A percentile compares a stretch with the other conserved stretches of the same genome.
phyloP scores from a whole-genome alignment of 2,888 invertebrate species.

The Embidobia sp. region DNA sequence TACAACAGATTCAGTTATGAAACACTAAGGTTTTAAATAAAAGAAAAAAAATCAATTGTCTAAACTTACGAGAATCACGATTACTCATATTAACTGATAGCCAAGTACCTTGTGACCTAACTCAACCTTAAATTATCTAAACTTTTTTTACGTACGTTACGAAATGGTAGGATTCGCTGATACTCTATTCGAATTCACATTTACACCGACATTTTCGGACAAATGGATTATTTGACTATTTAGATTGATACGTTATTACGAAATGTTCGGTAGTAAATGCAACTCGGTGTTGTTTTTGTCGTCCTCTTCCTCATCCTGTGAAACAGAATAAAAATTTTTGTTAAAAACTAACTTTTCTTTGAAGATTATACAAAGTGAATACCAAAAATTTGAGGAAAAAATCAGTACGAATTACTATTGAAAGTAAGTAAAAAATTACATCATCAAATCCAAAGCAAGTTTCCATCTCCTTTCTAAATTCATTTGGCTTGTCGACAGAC shows the following conservation, averaged over 20 bases:
- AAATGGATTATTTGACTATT: constrained; percentile 76
- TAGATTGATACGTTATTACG: constrained; percentile 75
- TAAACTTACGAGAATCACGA: too few species aligned
- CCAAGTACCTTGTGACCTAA: constrained; percentile 42
- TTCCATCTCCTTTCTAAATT: constrained; percentile 86
- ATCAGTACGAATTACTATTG: too few species aligned
- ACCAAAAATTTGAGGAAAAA: too few species aligned
- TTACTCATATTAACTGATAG: too few species aligned
- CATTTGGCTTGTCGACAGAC: constrained; percentile 70
- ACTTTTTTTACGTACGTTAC: constrained; percentile 8
- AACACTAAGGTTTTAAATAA: too few species aligned
- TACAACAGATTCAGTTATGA: too few species aligned
- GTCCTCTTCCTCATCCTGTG: constrained; percentile 81
- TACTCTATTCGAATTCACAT: constrained; percentile 36
- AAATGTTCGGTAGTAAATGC: constrained; percentile 78
- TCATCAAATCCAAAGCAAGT: constrained; percentile 92
- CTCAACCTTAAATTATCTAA: constrained; percentile 8
- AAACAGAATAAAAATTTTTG: constrained; percentile 6
- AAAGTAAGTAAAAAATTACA: too few species aligned
- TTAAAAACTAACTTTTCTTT: too few species aligned
- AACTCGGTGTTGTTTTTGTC: constrained; percentile 81
- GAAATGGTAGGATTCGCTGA: constrained; percentile 25
- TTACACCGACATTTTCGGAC: constrained; percentile 69
- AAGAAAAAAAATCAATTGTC: too few species aligned
- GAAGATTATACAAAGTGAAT: too few species aligned